Conservation (phyloP, 2,888 invertebrate species). For the Cordilura impudica region DNA sequence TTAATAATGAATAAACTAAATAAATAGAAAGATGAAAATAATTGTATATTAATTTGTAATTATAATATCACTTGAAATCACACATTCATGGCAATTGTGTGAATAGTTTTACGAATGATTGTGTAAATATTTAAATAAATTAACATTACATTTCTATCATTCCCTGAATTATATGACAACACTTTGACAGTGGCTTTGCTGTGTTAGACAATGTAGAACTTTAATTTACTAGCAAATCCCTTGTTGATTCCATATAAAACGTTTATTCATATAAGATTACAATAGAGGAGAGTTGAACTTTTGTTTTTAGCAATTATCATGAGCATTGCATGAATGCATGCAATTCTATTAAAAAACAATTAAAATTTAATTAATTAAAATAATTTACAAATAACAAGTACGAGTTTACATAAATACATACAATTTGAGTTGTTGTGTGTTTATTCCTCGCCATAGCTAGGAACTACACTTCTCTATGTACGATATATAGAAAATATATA, state of each 20-base stretch:
- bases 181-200: not conserved
- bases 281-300: not conserved
- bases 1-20: constrained; percentile 9
- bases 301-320: constrained; percentile 2
- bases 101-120: not conserved
- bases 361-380: constrained; percentile 73
- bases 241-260: not conserved
- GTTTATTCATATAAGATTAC: constrained; percentile 7
- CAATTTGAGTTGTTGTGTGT: too few species aligned
- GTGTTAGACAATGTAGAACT: constrained; percentile 4
- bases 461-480: too few species aligned
- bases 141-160: constrained; percentile 7
- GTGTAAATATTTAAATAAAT: not conserved
- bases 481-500: not conserved
- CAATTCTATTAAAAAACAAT: constrained; percentile 70
- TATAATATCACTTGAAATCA: not conserved
- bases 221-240: constrained; percentile 8
- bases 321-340: constrained; percentile 17
- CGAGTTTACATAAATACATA: constrained; percentile 1
- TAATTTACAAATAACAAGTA: constrained; percentile 11
- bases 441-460: too few species aligned
- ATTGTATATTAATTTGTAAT: constrained; percentile 25
- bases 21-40: constrained; percentile 10
- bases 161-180: not conserved
- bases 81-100: too few species aligned